Percentiles rank a stretch among this genome's conserved stretches.
phyloP scores from a whole-genome alignment of 2,113 vertebrate genomes.

The Turnix velox region DNA sequence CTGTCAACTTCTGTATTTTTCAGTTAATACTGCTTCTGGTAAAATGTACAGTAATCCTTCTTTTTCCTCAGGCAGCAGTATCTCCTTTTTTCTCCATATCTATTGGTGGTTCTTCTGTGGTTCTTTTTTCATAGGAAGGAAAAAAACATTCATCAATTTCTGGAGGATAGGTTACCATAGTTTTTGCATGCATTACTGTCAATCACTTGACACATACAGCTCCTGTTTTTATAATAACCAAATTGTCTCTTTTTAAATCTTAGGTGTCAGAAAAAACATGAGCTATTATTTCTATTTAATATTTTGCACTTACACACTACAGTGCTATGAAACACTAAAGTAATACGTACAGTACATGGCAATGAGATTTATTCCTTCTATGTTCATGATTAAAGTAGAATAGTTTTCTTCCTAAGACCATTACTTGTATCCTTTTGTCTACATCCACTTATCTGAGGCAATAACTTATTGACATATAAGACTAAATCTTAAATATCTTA shows the following conservation, averaged over 20 bases:
- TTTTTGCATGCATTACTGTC: background rate
- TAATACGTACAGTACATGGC: background rate
- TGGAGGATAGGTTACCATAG: background rate
- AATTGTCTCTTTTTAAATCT: background rate
- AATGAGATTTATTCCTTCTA: background rate
- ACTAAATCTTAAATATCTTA: slow-evolving; percentile 6
- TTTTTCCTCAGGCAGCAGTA: background rate
- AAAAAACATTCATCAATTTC: background rate
- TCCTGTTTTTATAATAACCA: background rate
- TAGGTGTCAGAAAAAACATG: background rate
- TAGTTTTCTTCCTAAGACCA: background rate
- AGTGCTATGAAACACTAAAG: background rate
- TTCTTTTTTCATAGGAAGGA: background rate
- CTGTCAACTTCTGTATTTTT: background rate
- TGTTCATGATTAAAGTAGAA: background rate
- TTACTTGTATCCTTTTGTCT: background rate
- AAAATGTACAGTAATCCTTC: background rate
- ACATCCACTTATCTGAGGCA: background rate
- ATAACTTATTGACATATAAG: background rate
- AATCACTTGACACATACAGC: background rate
- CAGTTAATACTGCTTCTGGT: background rate
- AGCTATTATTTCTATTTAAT: background rate
- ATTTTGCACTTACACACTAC: background rate
- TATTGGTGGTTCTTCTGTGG: background rate
- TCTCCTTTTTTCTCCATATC: background rate